phyloP scores from a whole-genome alignment of 2,888 invertebrate genomes.

The Molorchus minor region DNA sequence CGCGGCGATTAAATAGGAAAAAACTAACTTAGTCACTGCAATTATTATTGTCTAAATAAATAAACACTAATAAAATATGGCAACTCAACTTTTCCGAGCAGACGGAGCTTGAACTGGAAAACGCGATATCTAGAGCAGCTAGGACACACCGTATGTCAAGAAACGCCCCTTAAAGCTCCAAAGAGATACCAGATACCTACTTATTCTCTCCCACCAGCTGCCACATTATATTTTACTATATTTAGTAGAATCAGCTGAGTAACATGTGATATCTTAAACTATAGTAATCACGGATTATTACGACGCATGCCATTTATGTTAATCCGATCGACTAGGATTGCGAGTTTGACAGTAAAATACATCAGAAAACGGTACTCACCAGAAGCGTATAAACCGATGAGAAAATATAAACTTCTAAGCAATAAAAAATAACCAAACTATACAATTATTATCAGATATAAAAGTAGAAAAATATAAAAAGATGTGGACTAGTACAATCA shows the following conservation, averaged over 20 bases:
- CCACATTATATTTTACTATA: slow-evolving; percentile 25
- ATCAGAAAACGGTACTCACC: slow-evolving; percentile 52
- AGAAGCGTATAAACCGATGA: slow-evolving; percentile 59
- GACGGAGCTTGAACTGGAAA: neutral
- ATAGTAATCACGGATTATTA: slow-evolving; percentile 21
- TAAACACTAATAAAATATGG: too few species aligned
- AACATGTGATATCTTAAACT: slow-evolving; percentile 32
- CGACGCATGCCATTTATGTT: slow-evolving; percentile 13
- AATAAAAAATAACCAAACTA: slow-evolving; percentile 60
- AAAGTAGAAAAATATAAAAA: slow-evolving; percentile 64
- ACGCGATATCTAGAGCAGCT: slow-evolving; percentile 9
- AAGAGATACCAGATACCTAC: slow-evolving; percentile 22
- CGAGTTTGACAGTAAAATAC: neutral
- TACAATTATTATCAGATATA: slow-evolving; percentile 60
- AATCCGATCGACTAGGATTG: neutral
- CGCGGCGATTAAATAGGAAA: too few species aligned
- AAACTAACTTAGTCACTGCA: too few species aligned
- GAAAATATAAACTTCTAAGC: slow-evolving; percentile 58
- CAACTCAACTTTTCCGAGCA: neutral
- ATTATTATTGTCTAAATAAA: too few species aligned
- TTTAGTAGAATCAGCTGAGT: slow-evolving; percentile 39
- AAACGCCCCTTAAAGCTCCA: slow-evolving; percentile 29
- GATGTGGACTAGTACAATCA: slow-evolving; percentile 61
- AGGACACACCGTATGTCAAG: slow-evolving; percentile 23
- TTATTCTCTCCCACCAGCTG: slow-evolving; percentile 18